phyloP scores from a whole-genome alignment of 2,797 vertebrate genomes.

The Peromyscus melanophrys region DNA sequence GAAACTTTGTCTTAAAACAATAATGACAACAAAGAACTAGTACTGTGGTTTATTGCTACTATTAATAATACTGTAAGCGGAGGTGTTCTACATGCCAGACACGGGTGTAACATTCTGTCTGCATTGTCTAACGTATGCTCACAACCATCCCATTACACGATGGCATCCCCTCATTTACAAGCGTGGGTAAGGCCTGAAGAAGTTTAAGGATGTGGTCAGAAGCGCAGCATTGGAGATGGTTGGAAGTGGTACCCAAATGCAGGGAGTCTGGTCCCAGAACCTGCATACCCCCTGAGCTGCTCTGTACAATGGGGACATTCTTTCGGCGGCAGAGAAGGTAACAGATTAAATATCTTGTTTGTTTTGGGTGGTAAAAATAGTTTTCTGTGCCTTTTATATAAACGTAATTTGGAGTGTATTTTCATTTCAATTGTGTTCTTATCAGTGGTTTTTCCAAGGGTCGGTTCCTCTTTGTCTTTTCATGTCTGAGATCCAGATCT shows the following conservation, averaged over 20 bases:
- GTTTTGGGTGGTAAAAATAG: slow-evolving; percentile 19
- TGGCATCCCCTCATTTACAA: neutral
- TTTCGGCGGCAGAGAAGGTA: neutral
- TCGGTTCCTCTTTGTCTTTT: slow-evolving; percentile 34
- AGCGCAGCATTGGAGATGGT: neutral
- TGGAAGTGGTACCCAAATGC: neutral
- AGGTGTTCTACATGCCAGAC: neutral
- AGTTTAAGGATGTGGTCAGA: neutral
- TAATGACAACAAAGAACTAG: neutral
- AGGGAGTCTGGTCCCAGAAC: neutral
- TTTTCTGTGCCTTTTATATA: slow-evolving; percentile 37
- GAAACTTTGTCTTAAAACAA: neutral
- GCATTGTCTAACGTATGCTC: neutral
- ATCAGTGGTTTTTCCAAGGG: neutral
- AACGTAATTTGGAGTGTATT: slow-evolving; percentile 26
- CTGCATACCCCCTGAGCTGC: neutral
- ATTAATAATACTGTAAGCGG: neutral
- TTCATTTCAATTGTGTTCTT: neutral
- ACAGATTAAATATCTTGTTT: slow-evolving; percentile 11
- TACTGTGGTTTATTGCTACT: no score
- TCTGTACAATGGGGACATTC: neutral
- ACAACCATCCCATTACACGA: neutral
- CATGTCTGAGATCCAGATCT: neutral
- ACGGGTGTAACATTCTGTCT: no score
- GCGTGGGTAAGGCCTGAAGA: neutral